A percentile compares a stretch with the other conserved stretches of the same genome.
phyloP scores from a whole-genome alignment of 1,140 invertebrate genomes.

The Bombus haemorrhoidalis region DNA sequence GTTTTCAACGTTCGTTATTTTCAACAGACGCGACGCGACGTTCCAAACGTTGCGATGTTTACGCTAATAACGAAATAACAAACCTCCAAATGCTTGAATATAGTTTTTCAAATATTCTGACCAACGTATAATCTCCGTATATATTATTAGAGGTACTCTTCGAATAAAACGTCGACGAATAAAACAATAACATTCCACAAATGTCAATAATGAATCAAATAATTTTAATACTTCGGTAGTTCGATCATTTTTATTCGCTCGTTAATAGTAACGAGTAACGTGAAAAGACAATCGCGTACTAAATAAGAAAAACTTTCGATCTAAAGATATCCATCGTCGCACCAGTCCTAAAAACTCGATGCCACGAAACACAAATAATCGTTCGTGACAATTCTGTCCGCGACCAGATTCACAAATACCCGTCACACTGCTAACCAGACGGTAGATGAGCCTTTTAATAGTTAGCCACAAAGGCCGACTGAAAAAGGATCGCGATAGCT shows the following conservation, averaged over 20 bases:
- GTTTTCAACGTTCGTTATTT: background rate
- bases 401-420: background rate
- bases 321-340: background rate
- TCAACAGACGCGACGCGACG: too few species aligned
- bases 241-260: background rate
- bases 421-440: slow-evolving; percentile 8
- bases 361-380: slow-evolving; percentile 11
- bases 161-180: background rate
- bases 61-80: background rate
- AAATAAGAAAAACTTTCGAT: background rate
- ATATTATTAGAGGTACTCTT: background rate
- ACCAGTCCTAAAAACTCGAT: too few species aligned
- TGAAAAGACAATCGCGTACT: background rate
- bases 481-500: slow-evolving; percentile 36
- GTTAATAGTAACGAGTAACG: background rate
- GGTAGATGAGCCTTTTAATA: slow-evolving; percentile 46
- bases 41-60: background rate
- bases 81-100: background rate
- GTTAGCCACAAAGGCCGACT: slow-evolving; percentile 25
- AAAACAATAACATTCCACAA: background rate
- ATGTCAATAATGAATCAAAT: background rate
- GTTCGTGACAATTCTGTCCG: background rate
- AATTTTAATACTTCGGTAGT: too few species aligned
- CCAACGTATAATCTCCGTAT: too few species aligned
- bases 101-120: background rate